Conservation (phyloP, 1,140 invertebrate species). For the Drosophila pachea region DNA sequence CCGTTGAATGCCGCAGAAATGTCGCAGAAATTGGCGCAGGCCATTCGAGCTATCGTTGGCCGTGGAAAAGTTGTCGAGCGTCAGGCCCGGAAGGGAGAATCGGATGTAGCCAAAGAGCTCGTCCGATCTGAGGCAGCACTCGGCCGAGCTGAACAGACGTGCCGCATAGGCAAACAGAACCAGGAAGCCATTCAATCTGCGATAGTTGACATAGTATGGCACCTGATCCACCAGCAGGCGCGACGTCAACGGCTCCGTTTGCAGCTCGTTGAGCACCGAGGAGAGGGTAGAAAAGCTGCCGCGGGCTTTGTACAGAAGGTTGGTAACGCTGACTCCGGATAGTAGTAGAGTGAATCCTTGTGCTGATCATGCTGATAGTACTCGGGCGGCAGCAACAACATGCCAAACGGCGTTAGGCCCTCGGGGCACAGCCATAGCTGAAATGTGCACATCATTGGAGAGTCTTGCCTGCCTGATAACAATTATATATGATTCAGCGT, state of each 20-base stretch:
- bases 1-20: conserved; percentile 69
- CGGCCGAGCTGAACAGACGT: conserved; percentile 40
- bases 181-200: conserved; percentile 63
- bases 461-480: conserved; percentile 48
- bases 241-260: conserved; percentile 67
- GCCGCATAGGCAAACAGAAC: conserved; percentile 68
- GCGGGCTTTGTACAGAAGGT: conserved; percentile 72
- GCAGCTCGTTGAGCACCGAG: conserved; percentile 68
- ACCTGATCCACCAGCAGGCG: conserved; percentile 57
- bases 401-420: conserved; percentile 46
- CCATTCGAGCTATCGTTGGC: conserved; percentile 17
- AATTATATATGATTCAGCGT: not conserved
- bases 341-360: conserved; percentile 73
- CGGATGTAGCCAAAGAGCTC: conserved; percentile 69
- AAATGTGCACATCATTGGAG: conserved; percentile 68
- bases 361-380: conserved; percentile 74
- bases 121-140: conserved; percentile 62
- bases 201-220: conserved; percentile 68
- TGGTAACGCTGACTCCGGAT: conserved; percentile 56
- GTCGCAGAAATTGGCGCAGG: conserved; percentile 41
- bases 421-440: conserved; percentile 30
- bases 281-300: conserved; percentile 70
- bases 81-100: conserved; percentile 66
- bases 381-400: conserved; percentile 70
- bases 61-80: conserved; percentile 53